Base-by-base conservation (phyloP, 1,140 invertebrate species). In the Alviniconcha marisindica region DNA sequence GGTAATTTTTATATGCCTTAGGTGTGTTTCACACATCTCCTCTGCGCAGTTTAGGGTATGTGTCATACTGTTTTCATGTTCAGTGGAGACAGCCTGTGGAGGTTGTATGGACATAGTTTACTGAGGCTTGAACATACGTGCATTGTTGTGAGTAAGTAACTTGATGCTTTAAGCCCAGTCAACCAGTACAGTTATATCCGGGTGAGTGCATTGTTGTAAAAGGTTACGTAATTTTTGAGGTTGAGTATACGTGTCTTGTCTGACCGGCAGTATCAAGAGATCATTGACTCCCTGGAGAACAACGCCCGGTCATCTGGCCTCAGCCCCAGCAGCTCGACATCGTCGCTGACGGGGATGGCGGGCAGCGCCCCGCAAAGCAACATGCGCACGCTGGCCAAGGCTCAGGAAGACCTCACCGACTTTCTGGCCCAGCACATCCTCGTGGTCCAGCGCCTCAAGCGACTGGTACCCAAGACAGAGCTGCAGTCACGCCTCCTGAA, bases 361-460 rank as follows among this genome's bases (percentile, higher is more conserved):
- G 51, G 51, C 21, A 66, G 21, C 48, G 33, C 51, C 5, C 69
- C 36, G 12, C 84, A 86, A 54, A 89, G 87, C 71, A 89, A 91
- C 71, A 91, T 89, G 56, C 88, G 89, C 66, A 83, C 83, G 15
- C 77, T 90, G 15, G 89, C 88, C 36, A 89, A 90, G 83, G 81
- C 88, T 31, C 87, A 90, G 90, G 88, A 77, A 44, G 90, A 91
- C 81, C 77, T 91, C n/a, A 85, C 88, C n/a, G 89, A 91, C 81
- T 87, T 85, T 66, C 83, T 91, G 31, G 82, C 89, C 21, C 83
- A 86, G 54, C 85, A 88, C 78, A 81, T 86, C 1, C 42, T 86
- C 51, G 86, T 88, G 12, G 84, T 89, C 28, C 87, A 89, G 38
- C 80, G 83, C 15, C 66, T 90, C 40, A 90, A 90, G 66, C 86